These are phyloP conservation scores for Ctenicera cuprea DNA, from an alignment of 2,888 invertebrate species.

Conservation along the genomic window DNA sequence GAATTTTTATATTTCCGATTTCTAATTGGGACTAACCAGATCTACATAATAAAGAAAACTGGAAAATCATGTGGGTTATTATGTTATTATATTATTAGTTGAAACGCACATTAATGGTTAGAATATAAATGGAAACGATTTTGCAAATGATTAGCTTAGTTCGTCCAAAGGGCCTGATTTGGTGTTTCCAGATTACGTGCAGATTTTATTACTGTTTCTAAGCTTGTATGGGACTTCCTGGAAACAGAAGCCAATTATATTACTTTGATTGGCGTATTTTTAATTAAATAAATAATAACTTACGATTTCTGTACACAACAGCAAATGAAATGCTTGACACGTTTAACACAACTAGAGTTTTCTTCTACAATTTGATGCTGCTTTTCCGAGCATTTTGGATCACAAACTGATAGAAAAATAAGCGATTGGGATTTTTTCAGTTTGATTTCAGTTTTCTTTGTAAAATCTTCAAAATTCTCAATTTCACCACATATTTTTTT, in stretches of 20 bases:
- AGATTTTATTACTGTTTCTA: background rate
- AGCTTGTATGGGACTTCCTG: constrained; percentile 7
- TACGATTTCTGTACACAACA: constrained; percentile 15
- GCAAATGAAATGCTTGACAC: constrained; percentile 12
- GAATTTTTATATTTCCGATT: constrained; percentile 5
- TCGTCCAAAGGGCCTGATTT: too few relatives aligned
- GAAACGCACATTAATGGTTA: background rate
- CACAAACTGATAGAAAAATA: constrained; percentile 9
- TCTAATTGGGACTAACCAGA: background rate
- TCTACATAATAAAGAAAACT: constrained; percentile 3
- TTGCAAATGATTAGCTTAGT: too few relatives aligned
- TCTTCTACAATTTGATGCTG: background rate
- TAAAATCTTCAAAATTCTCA: background rate
- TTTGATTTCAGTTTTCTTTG: background rate
- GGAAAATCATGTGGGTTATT: constrained; percentile 10
- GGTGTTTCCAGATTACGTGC: too few relatives aligned
- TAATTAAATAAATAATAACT: background rate
- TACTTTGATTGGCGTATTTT: background rate
- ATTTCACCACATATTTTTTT: background rate
- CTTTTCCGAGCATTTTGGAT: constrained; percentile 10
- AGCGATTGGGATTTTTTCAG: background rate
- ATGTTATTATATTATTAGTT: background rate
- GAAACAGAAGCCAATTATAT: too few relatives aligned
- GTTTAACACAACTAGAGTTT: background rate
- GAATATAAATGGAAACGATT: background rate